phyloP scores from a whole-genome alignment of 1,140 invertebrate species.

The Rhizoglyphus robini region DNA sequence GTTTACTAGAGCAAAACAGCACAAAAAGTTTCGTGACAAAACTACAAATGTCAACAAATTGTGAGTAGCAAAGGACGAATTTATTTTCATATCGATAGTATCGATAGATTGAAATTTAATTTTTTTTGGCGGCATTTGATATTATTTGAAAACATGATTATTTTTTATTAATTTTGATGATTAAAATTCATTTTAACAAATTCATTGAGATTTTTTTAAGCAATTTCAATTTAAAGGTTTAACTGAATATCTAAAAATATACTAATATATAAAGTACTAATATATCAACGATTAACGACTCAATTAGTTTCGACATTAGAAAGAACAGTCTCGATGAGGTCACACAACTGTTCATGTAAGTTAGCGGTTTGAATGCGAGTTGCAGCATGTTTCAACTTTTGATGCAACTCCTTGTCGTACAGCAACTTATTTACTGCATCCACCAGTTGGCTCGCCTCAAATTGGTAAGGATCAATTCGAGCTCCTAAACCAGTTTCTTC shows the following conservation, averaged over 20 bases:
- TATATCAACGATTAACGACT: background rate
- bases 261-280: no score
- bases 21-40: background rate
- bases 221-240: no score
- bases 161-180: background rate
- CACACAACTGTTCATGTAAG: background rate
- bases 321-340: background rate
- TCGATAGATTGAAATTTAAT: background rate
- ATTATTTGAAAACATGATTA: no score
- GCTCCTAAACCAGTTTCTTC: constrained; percentile 13
- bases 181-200: no score
- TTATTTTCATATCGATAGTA: no score
- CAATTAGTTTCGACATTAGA: background rate
- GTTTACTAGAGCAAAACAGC: background rate
- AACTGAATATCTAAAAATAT: no score
- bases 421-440: constrained; percentile 7
- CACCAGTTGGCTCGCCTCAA: constrained; percentile 19
- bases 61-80: background rate
- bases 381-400: background rate
- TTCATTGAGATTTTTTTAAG: no score
- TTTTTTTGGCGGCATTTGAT: background rate
- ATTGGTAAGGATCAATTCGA: constrained; percentile 16
- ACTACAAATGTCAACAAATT: background rate
- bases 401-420: background rate
- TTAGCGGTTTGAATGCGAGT: background rate